Evolutionary conservation across 2,797 vertebrate species (phyloP).

Genomic region (Premnoplex brunnescens): DNA sequence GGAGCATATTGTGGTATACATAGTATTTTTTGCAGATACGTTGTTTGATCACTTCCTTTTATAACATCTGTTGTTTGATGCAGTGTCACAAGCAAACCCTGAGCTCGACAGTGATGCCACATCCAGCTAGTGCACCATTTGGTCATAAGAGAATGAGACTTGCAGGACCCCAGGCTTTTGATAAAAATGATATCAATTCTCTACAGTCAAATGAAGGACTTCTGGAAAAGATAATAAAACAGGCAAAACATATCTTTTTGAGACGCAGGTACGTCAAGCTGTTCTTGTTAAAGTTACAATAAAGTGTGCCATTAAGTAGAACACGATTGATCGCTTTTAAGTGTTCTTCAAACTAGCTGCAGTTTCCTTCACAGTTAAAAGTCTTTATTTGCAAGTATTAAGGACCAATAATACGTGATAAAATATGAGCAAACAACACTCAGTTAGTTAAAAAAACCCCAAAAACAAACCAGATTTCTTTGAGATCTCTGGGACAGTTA

Average conservation of each 20-base stretch:
- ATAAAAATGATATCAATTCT: slow-evolving; percentile 89
- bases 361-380: background rate
- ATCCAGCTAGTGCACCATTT: slow-evolving; percentile 92
- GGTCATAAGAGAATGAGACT: slow-evolving; percentile 92
- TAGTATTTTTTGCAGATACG: background rate
- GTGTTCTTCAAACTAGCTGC: background rate
- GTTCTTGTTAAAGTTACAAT: background rate
- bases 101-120: slow-evolving; percentile 92
- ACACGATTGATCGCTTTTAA: background rate
- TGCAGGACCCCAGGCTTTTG: slow-evolving; percentile 91
- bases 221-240: slow-evolving; percentile 98
- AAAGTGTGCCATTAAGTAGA: background rate
- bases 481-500: background rate
- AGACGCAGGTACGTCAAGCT: slow-evolving; percentile 84
- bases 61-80: background rate
- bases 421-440: background rate
- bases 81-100: slow-evolving; percentile 98
- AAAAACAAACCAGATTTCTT: background rate
- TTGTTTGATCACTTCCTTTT: background rate
- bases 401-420: background rate
- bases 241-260: slow-evolving; percentile 97
- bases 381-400: background rate
- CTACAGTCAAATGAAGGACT: slow-evolving; percentile 92
- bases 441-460: background rate
- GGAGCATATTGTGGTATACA: background rate